phyloP scores from a whole-genome alignment of 2,797 vertebrate species.

The Phaenicophaeus curvirostris region DNA sequence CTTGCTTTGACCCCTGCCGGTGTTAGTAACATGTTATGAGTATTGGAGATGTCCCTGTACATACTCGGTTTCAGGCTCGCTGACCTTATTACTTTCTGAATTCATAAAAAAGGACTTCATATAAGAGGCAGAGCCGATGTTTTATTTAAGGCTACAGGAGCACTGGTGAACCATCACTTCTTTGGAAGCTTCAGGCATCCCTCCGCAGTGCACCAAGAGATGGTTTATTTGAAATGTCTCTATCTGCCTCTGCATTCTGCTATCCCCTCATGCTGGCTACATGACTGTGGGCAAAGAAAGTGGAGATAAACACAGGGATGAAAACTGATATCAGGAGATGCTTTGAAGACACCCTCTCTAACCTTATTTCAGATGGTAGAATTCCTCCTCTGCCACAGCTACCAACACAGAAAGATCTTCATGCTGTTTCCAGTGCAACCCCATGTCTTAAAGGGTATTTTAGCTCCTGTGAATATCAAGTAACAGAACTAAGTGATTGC shows the following conservation, averaged over 20 bases:
- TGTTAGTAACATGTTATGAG: background rate
- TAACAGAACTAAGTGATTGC: slow-evolving; percentile 7
- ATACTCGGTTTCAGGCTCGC: fast-evolving
- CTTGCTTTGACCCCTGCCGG: background rate
- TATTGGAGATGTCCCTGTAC: background rate
- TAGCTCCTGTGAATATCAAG: slow-evolving; percentile 22
- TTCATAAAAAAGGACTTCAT: background rate
- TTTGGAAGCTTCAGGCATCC: background rate
- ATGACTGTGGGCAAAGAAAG: background rate
- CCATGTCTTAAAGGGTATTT: slow-evolving; percentile 16
- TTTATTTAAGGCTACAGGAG: background rate
- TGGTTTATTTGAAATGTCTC: background rate
- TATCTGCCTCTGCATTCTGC: background rate
- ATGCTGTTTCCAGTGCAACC: background rate
- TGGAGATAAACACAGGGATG: background rate
- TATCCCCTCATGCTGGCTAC: background rate
- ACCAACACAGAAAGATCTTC: slow-evolving; percentile 15
- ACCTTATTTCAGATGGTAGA: background rate
- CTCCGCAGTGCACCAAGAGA: background rate
- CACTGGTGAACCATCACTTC: background rate
- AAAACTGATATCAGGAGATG: background rate
- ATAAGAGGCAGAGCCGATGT: background rate
- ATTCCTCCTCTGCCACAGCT: background rate
- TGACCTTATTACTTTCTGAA: background rate
- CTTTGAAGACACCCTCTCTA: background rate